These are phyloP conservation scores for Centrocercus urophasianus DNA, from an alignment of 2,113 vertebrate genomes.

Conservation along the genomic window DNA sequence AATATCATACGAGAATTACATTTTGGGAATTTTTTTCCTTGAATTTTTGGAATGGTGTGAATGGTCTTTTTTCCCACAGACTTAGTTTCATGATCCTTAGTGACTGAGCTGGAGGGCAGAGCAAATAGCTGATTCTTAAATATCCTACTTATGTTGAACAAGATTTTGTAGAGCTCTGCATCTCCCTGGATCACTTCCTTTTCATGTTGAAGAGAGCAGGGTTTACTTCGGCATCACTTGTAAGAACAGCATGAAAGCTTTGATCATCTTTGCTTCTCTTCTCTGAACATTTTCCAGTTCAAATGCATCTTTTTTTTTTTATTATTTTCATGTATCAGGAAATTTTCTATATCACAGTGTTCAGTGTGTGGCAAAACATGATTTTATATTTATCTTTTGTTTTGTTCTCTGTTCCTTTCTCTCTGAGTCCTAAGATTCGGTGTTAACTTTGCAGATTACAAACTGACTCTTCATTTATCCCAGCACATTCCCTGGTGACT, in stretches of 20 bases:
- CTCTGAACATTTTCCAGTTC: too few species aligned
- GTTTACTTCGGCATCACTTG: not conserved
- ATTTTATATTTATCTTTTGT: accelerated
- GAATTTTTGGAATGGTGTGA: not conserved
- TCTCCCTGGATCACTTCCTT: accelerated
- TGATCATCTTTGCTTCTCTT: not conserved
- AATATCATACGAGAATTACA: not conserved
- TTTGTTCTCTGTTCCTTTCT: not conserved
- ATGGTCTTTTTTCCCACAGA: not conserved
- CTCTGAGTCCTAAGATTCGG: not conserved
- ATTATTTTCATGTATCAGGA: too few species aligned
- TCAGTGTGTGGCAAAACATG: accelerated
- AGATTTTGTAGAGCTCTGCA: not conserved
- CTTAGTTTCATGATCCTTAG: not conserved
- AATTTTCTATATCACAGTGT: too few species aligned
- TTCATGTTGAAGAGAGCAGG: not conserved
- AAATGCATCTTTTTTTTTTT: too few species aligned
- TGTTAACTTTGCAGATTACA: not conserved
- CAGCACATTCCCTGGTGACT: not conserved
- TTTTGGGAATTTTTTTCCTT: not conserved
- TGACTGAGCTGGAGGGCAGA: not conserved
- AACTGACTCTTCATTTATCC: not conserved
- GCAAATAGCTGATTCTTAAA: not conserved
- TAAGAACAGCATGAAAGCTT: not conserved
- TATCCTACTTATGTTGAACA: accelerated